Conservation (phyloP, 2,888 invertebrate genomes). For the Xestia sexstrigata region DNA sequence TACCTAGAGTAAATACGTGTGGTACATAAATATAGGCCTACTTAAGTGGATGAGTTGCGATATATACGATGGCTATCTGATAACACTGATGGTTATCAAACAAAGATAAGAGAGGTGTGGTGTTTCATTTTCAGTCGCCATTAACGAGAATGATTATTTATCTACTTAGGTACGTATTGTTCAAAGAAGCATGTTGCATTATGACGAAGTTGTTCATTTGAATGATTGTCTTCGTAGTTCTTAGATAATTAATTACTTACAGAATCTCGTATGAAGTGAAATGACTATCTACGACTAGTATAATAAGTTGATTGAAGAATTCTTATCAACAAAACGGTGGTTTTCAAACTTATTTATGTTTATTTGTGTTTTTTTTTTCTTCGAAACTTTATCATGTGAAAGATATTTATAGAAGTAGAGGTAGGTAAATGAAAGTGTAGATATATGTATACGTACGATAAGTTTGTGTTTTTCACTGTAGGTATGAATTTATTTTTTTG, state of each 20-base stretch:
- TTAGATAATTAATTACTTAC: conserved; percentile 35
- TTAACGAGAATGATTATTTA: conserved; percentile 40
- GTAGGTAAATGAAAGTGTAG: conserved; percentile 7
- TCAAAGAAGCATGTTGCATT: conserved; percentile 12
- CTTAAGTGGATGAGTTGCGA: conserved; percentile 47
- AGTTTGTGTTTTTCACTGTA: neutral
- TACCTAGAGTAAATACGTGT: conserved; percentile 41
- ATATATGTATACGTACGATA: neutral
- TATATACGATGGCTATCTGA: conserved; percentile 38
- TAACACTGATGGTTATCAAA: conserved; percentile 56
- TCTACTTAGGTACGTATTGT: conserved; percentile 20
- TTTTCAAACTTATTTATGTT: conserved; percentile 18
- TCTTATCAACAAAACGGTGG: conserved; percentile 39
- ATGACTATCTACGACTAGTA: conserved; percentile 35
- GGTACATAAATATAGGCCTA: conserved; percentile 49
- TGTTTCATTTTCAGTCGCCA: conserved; percentile 33
- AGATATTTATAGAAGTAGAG: conserved; percentile 24
- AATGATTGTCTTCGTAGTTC: conserved; percentile 15
- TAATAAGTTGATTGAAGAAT: conserved; percentile 27
- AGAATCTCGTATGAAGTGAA: conserved; percentile 29
- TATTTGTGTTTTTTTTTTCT: conserved; percentile 34
- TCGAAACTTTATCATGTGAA: conserved; percentile 22
- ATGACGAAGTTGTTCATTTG: conserved; percentile 25
- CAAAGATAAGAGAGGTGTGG: conserved; percentile 50
- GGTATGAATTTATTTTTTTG: neutral